A percentile compares a stretch with the other conserved stretches of the same genome.
phyloP scores from a whole-genome alignment of 2,797 vertebrate genomes.

The Amniataba percoides region DNA sequence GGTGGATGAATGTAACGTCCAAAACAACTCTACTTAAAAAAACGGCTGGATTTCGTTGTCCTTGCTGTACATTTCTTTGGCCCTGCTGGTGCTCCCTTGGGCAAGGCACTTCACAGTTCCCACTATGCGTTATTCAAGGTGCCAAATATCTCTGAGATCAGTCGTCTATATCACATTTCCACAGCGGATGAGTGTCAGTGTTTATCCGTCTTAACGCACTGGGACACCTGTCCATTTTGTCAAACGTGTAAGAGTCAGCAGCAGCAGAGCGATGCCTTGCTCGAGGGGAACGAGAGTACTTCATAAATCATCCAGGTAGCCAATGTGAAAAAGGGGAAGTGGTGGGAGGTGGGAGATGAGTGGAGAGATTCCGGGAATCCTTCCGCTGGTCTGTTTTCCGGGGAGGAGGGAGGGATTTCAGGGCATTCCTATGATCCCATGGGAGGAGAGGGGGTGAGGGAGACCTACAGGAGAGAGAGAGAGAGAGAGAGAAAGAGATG shows the following conservation, averaged over 20 bases:
- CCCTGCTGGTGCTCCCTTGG: background rate
- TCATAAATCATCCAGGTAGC: background rate
- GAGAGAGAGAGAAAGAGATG: background rate
- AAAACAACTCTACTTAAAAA: constrained; percentile 12
- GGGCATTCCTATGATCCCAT: constrained; percentile 22
- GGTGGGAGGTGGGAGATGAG: background rate
- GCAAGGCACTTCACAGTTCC: constrained; percentile 48
- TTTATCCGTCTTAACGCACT: background rate
- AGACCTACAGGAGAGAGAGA: constrained; percentile 53
- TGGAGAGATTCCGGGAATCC: constrained; percentile 14
- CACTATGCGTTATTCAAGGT: background rate
- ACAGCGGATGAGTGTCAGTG: background rate
- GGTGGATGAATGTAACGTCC: background rate
- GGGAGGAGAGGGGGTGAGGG: constrained; percentile 20
- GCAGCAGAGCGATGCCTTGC: constrained; percentile 22
- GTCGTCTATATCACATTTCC: constrained; percentile 15
- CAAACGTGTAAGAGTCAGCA: background rate
- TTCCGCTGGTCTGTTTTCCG: constrained; percentile 20
- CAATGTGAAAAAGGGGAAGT: constrained; percentile 4
- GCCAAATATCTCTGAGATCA: background rate
- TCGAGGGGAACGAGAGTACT: background rate
- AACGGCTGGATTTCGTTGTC: background rate
- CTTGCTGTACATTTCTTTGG: background rate
- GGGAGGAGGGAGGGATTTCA: constrained; percentile 18
- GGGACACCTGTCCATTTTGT: constrained; percentile 19